Conservation (phyloP, 2,113 vertebrate genomes). For the Corythornis vintsioides region DNA sequence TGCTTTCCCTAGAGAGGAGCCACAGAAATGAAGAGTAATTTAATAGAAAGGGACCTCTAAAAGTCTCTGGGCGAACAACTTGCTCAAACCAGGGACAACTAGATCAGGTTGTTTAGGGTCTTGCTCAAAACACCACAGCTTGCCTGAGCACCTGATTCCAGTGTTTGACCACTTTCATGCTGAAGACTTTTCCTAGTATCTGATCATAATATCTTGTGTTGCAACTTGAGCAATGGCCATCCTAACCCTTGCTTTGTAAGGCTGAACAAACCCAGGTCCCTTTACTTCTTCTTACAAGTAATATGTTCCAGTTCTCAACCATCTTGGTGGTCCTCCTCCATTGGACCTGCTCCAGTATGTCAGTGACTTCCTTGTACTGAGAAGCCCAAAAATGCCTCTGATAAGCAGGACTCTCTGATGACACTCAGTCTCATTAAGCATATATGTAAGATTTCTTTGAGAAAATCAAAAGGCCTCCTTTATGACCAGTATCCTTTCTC, state of each 20-base stretch:
- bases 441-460: not conserved
- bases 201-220: not conserved
- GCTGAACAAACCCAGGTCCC: not conserved
- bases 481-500: not conserved
- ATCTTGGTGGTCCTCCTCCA: not conserved
- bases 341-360: not conserved
- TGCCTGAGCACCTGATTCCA: not conserved
- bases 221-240: not conserved
- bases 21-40: not conserved
- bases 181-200: not conserved
- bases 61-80: not conserved
- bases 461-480: not conserved
- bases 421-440: not conserved
- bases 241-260: not conserved
- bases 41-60: not conserved
- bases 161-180: not conserved
- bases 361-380: not conserved
- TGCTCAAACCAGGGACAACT: not conserved
- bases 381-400: not conserved
- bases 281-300: not conserved
- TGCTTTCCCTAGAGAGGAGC: not conserved
- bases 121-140: not conserved
- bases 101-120: not conserved
- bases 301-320: not conserved
- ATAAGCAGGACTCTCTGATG: not conserved